Evolutionary conservation across 1,140 invertebrate genomes (phyloP), one percentile per base, ranked within the genome.

Genomic region (Nebria ingens): DNA sequence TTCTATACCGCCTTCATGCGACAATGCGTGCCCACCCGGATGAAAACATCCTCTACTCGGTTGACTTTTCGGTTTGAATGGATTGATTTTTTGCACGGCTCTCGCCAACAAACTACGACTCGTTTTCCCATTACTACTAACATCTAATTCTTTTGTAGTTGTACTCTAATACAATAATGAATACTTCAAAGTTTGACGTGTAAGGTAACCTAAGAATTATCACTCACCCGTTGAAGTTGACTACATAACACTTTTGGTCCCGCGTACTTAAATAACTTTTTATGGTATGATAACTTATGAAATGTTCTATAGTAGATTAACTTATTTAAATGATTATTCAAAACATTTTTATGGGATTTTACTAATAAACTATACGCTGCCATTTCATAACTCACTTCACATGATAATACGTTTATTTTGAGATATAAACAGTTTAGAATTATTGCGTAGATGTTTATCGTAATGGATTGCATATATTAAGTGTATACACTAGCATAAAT

Each of bases 1-100:
- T 56, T 83, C 63, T 61, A 76, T 75, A 53, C 89, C 71, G 69
- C 79, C 73, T 71, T 86, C 82, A 71, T 80, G 72, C 57, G 81
- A 78, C 59, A 89, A 73, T 68, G 77, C 78, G 61, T 85, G 82
- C 50, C 82, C 77, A 62, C 91, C 91, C 72, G 91, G 89, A 79
- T 94, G 91, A 79, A 93, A 93, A 79, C 91, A 94, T 76, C 82
- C 80, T 75, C 87, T 53, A 13, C 55, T 59, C 49, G 65, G 66
- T 58, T 70, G 69, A 29, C 42, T 61, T 58, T 62, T 69, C 21
- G 67, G 62, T n/a, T 20, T 21, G 22, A 40, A 58, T 52, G 23
- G 45, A 50, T 58, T 58, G 6, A 58, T 25, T 52, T 21, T 51
- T 2, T 58, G 4, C 2, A 55, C 17, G 21, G 55, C 55, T 29